phyloP scores from a whole-genome alignment of 1,140 invertebrate genomes.

The Eubasilissa regina region DNA sequence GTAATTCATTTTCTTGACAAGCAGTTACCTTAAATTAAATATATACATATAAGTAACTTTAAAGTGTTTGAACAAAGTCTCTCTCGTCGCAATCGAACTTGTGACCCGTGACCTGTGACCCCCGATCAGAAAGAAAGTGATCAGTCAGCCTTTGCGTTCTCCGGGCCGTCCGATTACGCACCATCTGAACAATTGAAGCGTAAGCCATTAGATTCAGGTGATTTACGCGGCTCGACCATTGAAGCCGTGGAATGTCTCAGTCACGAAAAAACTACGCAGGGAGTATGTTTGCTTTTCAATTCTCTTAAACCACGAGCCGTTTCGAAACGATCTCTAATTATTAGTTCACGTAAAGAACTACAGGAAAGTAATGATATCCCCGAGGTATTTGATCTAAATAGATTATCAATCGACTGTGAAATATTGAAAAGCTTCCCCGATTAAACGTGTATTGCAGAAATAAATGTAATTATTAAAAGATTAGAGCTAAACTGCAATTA shows the following conservation, averaged over 20 bases:
- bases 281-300: neutral
- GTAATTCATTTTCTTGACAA: no score
- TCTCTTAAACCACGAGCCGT: slow-evolving; percentile 16
- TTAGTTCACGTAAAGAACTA: neutral
- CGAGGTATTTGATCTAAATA: slow-evolving; percentile 8
- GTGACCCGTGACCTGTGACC: no score
- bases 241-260: slow-evolving; percentile 8
- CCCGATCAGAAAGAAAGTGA: no score
- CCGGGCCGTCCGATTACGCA: no score
- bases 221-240: slow-evolving; percentile 3
- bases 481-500: no score
- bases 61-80: no score
- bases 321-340: slow-evolving; percentile 25
- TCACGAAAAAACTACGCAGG: slow-evolving; percentile 13
- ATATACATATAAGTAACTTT: no score
- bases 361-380: neutral
- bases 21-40: no score
- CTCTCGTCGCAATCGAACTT: no score
- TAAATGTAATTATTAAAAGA: no score
- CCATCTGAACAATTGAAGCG: slow-evolving; percentile 1
- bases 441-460: no score
- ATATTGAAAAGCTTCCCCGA: neutral
- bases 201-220: slow-evolving; percentile 5
- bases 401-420: neutral
- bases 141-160: no score